phyloP scores from a whole-genome alignment of 1,140 invertebrate species.

The Agraylea sexmaculata region DNA sequence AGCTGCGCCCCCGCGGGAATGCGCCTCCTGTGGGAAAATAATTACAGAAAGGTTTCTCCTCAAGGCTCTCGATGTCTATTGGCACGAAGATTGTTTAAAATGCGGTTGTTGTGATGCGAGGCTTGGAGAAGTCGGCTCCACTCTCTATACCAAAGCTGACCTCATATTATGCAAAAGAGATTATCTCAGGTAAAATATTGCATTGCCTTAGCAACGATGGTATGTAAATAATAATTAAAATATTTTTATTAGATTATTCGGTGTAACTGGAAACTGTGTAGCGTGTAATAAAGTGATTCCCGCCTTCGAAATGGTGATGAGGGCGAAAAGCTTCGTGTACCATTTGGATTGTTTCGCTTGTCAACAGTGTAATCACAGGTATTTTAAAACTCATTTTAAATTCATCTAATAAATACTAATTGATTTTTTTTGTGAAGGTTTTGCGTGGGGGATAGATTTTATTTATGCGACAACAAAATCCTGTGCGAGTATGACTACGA shows the following conservation, averaged over 20 bases:
- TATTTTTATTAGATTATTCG: conserved; percentile 84
- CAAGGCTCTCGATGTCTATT: conserved; percentile 75
- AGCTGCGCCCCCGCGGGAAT: conserved; percentile 42
- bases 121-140: conserved; percentile 83
- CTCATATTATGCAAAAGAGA: conserved; percentile 86
- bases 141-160: conserved; percentile 85
- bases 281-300: conserved; percentile 89
- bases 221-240: too few species aligned
- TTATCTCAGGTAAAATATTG: conserved; percentile 74
- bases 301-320: conserved; percentile 96
- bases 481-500: conserved; percentile 91
- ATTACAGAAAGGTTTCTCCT: conserved; percentile 66
- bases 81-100: conserved; percentile 92
- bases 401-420: conserved; percentile 6
- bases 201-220: too few species aligned
- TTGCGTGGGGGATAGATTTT: conserved; percentile 88
- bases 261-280: conserved; percentile 83
- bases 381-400: conserved; percentile 22
- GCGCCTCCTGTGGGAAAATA: conserved; percentile 62
- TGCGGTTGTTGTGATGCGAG: conserved; percentile 88
- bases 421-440: conserved; percentile 56
- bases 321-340: conserved; percentile 87
- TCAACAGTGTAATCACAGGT: conserved; percentile 94
- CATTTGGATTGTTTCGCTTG: conserved; percentile 95
- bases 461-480: conserved; percentile 87